Percentiles rank a stretch among this genome's conserved stretches.
Evolutionary conservation across 2,888 invertebrate genomes (phyloP).

Genomic region (Notocelia uddmanniana): DNA sequence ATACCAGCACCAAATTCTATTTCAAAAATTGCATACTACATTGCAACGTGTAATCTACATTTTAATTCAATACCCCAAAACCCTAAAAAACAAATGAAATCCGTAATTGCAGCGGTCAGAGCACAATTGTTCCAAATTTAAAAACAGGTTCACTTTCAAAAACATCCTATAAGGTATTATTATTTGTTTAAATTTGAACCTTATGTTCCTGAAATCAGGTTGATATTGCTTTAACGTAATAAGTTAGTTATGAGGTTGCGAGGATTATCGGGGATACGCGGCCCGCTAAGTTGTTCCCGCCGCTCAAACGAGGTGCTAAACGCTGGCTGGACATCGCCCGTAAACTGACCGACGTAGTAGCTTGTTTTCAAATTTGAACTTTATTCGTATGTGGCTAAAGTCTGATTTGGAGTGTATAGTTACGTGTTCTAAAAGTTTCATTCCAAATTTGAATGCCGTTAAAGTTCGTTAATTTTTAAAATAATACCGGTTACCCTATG

Average conservation of each 20-base stretch:
- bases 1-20: too few species aligned
- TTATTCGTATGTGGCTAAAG: background rate
- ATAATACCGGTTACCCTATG: too few species aligned
- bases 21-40: too few species aligned
- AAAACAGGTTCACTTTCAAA: conserved; percentile 9
- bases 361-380: background rate
- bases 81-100: conserved; percentile 13
- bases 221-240: background rate
- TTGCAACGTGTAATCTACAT: background rate
- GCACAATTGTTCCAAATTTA: conserved; percentile 25
- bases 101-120: conserved; percentile 20
- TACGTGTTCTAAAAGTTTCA: conserved; percentile 4
- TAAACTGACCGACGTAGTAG: conserved; percentile 3
- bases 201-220: background rate
- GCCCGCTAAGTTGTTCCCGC: conserved; percentile 25
- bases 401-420: background rate
- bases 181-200: background rate
- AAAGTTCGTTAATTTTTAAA: conserved; percentile 15
- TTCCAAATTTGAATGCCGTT: conserved; percentile 13
- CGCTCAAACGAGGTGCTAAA: conserved; percentile 28
- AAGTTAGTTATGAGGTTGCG: conserved; percentile 5
- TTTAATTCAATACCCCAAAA: conserved; percentile 22
- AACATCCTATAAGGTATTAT: background rate
- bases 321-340: conserved; percentile 15
- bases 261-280: background rate